Evolutionary conservation across 2,113 vertebrate species (phyloP).

Genomic region (Phyllostomus discolor): DNA sequence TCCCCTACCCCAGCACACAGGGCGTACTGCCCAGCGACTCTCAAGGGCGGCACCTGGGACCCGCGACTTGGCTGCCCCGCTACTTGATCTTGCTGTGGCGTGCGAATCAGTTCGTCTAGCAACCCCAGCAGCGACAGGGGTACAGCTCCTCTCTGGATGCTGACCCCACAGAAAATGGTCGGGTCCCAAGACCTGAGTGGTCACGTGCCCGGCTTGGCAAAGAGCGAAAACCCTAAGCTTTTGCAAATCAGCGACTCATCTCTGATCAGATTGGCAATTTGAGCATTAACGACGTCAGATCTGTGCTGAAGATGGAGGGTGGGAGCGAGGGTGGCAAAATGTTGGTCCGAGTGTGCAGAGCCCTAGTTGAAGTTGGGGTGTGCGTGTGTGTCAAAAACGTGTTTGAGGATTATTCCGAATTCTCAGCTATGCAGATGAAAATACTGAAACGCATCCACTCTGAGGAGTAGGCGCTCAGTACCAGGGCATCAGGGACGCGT

Average conservation of each 20-base stretch:
- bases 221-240: not conserved
- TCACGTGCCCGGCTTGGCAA: not conserved
- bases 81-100: not conserved
- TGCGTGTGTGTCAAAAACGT: not conserved
- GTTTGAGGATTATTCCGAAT: not conserved
- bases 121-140: not conserved
- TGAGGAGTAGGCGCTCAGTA: not conserved
- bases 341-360: not conserved
- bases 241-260: slow-evolving; percentile 18
- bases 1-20: too few relatives aligned
- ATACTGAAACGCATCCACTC: not conserved
- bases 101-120: too few relatives aligned
- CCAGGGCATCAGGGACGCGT: not conserved
- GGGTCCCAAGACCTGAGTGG: not conserved
- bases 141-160: not conserved
- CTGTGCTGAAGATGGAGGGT: not conserved
- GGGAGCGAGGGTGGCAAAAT: not conserved
- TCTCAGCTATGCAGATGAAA: not conserved
- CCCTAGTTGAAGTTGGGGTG: not conserved
- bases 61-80: not conserved
- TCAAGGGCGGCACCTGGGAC: not conserved
- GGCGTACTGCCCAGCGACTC: not conserved
- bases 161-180: not conserved
- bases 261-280: not conserved
- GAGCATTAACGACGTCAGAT: not conserved